Evolutionary conservation across 2,113 vertebrate genomes (phyloP).

Genomic region (Brachyistius frenatus): DNA sequence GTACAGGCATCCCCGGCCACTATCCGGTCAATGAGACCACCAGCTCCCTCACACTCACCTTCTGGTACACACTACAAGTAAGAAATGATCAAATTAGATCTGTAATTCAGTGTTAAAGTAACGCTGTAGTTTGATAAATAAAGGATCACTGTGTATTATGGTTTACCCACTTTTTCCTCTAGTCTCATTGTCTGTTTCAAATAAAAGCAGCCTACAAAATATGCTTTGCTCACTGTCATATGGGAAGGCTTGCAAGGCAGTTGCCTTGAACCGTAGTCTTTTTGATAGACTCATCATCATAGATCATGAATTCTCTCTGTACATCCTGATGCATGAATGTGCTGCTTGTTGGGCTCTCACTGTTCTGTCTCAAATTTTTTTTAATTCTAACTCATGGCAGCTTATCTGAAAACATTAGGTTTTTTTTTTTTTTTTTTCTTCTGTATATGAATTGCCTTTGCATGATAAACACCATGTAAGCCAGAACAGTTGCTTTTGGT

Average conservation of each 20-base stretch:
- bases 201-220: background rate
- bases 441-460: background rate
- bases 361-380: background rate
- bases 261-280: background rate
- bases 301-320: no score
- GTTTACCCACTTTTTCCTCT: background rate
- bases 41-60: constrained; percentile 97
- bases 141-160: background rate
- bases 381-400: background rate
- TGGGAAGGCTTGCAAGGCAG: background rate
- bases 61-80: constrained; percentile 98
- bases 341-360: background rate
- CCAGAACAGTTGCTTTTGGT: background rate
- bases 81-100: constrained; percentile 8
- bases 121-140: no score
- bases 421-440: background rate
- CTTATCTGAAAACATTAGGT: background rate
- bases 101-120: no score
- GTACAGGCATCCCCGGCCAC: constrained; percentile 97
- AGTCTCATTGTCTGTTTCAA: background rate
- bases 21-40: constrained; percentile 99
- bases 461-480: background rate
- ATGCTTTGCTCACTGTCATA: background rate
- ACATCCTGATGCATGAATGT: background rate
- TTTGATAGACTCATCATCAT: no score